Base-by-base conservation (phyloP, 2,797 vertebrate genomes). In the Dicrostonyx torquatus region DNA sequence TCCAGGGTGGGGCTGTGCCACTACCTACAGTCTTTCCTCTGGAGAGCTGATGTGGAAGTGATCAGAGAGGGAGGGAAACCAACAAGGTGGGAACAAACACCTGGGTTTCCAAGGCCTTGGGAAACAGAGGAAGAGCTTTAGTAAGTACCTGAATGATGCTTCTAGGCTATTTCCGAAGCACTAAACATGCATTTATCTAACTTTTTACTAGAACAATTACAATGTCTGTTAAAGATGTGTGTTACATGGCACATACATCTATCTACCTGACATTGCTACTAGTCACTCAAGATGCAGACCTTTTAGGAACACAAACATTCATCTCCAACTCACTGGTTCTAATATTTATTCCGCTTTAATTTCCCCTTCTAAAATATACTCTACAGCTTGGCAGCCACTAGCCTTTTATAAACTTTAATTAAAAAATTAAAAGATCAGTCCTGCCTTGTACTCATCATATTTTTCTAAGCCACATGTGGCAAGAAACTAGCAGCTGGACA, bases 31-130 rank as follows among this genome's bases (percentile, higher is more conserved):
- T 75, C 50, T 94, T 50, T 66, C 64, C 87, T 88, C 88, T 89
- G 64, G 77, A 94, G 93, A 91, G 77, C 26, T n/a, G n/a, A 90
- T 94, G 87, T 0, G 1, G 76, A 95, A 95, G 86, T 77, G 73
- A 94, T 94, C 1, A 2, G 92, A 94, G 93, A 95, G 73, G 55
- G 86, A 90, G 89, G 40, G 89, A 96, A 95, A 97, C 48, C 58
- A 93, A 94, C 88, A 94, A 95, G 87, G 79, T 78, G 92, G 84
- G 91, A 97, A 73, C 73, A 43, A 97, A 88, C 84, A 90, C 75
- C 82, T 72, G 50, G 40, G 73, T 82, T 91, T 94, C 90, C 89
- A 91, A 94, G 90, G 82, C 37, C 75, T 78, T 5, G 26, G 1
- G 78, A 80, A 93, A 68, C 58, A 91, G 68, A 97, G 89, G 64